These are phyloP conservation scores for Tiliacea aurago DNA, from an alignment of 2,888 invertebrate species.

Conservation along the genomic window DNA sequence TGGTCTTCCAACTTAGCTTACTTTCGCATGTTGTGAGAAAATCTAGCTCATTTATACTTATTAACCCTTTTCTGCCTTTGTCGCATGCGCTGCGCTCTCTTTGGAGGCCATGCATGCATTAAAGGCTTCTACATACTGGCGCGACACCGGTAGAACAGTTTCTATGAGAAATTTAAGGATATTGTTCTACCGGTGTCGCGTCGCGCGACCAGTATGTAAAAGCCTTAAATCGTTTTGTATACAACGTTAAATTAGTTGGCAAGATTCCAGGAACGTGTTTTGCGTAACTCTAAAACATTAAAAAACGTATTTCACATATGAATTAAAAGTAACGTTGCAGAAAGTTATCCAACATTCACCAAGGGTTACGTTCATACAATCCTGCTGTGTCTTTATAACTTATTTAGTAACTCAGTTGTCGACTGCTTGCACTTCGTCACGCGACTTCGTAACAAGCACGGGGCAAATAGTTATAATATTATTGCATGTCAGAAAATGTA, in stretches of 20 bases:
- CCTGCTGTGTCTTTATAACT: not conserved
- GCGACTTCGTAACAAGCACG: not conserved
- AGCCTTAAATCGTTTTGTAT: not conserved
- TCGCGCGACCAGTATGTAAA: too few species aligned
- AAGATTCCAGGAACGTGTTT: constrained; percentile 2
- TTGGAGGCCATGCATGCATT: constrained; percentile 7
- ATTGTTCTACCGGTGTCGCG: too few species aligned
- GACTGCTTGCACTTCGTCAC: not conserved
- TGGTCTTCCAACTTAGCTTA: constrained; percentile 52
- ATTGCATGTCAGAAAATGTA: constrained; percentile 5
- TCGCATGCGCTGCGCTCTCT: not conserved
- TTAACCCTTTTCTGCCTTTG: not conserved
- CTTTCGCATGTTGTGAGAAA: constrained; percentile 16
- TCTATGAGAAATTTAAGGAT: too few species aligned
- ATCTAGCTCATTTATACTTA: constrained; percentile 32
- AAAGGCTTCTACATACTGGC: too few species aligned
- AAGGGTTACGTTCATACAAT: not conserved
- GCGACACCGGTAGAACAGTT: too few species aligned
- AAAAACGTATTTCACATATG: not conserved
- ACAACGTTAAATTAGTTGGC: not conserved
- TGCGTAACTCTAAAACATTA: not conserved
- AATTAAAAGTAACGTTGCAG: constrained; percentile 6
- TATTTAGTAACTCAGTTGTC: not conserved
- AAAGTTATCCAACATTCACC: not conserved
- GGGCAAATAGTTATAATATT: not conserved